Evolutionary conservation across 1,140 invertebrate genomes (phyloP).

Genomic region (Meloidogyne exigua): DNA sequence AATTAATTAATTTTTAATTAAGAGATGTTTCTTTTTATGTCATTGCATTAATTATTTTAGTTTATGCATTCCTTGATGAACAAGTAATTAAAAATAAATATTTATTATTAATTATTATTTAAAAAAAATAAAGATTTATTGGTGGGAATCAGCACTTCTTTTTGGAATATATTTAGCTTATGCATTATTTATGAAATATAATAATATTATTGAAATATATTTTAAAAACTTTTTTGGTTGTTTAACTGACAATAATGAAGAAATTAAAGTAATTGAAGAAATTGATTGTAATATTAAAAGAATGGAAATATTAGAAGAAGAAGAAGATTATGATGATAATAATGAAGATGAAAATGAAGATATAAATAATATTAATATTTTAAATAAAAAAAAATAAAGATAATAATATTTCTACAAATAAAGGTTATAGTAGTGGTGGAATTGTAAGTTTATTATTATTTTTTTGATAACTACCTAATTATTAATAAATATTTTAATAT

Average conservation of each 20-base stretch:
- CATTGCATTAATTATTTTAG: constrained; percentile 64
- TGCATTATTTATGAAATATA: constrained; percentile 56
- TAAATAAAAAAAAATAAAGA: too few relatives aligned
- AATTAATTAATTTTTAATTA: constrained; percentile 51
- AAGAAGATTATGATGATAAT: neutral
- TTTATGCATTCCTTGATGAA: constrained; percentile 65
- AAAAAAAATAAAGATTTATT: constrained; percentile 55
- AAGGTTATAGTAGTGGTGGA: too few relatives aligned
- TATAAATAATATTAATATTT: too few relatives aligned
- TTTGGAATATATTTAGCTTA: constrained; percentile 53
- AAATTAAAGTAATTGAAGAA: neutral
- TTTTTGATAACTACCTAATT: too few relatives aligned
- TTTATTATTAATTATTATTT: neutral
- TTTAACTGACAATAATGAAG: neutral
- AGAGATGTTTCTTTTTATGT: constrained; percentile 66
- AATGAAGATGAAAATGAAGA: neutral
- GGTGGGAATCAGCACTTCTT: constrained; percentile 64
- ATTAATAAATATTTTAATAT: too few relatives aligned
- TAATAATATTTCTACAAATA: too few relatives aligned
- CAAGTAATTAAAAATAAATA: constrained; percentile 13
- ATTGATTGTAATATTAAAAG: neutral
- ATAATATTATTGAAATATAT: constrained; percentile 23
- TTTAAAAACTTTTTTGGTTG: neutral
- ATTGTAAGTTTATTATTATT: too few relatives aligned
- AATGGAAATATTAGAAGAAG: constrained; percentile 1